Evolutionary conservation across 2,888 invertebrate species (phyloP), one percentile per base, ranked within the genome.

Genomic region (Alcis repandata): DNA sequence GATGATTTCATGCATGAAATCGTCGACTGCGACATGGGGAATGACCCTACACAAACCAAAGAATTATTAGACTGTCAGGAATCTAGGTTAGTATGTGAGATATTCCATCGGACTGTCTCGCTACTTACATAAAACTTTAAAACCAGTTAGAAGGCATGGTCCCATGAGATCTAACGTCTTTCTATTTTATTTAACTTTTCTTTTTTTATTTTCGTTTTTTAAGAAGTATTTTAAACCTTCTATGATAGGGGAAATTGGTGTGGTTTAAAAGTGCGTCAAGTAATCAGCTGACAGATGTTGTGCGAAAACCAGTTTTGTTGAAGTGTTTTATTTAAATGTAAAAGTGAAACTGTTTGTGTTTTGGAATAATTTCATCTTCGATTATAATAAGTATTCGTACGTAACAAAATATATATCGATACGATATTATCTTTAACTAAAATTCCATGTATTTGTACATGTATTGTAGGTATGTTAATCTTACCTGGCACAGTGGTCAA

Each of bases 11-110:
- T 98, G 78, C 96, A 97, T 83, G 95, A 96, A 75, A 96, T 99
- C 76, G 96, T 97, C 74, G 98, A 98, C 91, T 97, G 96, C 76
- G 98, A 98, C 91, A 96, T 99, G 92, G 99, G 99, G 15, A 98
- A 98, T 88, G 98, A 98, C 84, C 98, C 98, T 33, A 95, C 96
- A 81, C 97, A 98, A 76, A 99, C 98, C 71, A 96, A 97, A 89
- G 95, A 97, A 80, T 94, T 99, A 78, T 94, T 99, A 77, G 96
- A 96, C 86, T 96, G 96, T 82, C 98, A 98, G 91, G 96, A 96
- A 85, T 86, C 93, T 74, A 95, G 96, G 88, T 96, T 66, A 70
- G 73, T 68, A 54, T 61, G 60, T 41, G 57, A 66, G 36, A 46
- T 54, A 66, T 60, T 58, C 48, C 17, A 62, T 59, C 48, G 45